Base-by-base conservation (phyloP, 53 echinoderm and acorn worm species). In the Astropecten irregularis region DNA sequence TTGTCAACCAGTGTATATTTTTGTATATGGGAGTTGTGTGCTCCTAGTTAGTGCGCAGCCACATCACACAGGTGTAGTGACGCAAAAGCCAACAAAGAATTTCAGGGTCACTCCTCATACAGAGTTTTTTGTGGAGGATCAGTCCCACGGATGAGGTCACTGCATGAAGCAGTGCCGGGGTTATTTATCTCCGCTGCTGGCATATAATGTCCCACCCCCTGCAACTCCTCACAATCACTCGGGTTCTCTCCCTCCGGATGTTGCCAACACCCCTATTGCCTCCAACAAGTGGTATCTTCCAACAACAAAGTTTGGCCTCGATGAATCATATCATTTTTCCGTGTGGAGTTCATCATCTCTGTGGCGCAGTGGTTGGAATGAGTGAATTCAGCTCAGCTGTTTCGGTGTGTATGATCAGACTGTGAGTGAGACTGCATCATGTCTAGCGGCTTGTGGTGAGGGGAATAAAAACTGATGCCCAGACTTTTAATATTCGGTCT, bases 211-310 rank as follows among this genome's bases (percentile, higher is more conserved):
- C 42, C 42, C 42, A 42, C 11, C 42, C 42, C 42, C 42, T 11
- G 6, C 25, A 7, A 34, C 15, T 34, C 11, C 30, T 15, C 18
- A 36, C 64, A 58, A 2, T 29, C 30, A 20, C 29, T 36, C 64
- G 11, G 20, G 2, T 14, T 20, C 35, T 16, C 35, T 10, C 64
- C 35, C 38, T 15, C 38, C 31, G 79, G 79, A 79, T 79, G 79
- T 79, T 79, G 79, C 79, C 79, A 79, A 79, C 79, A 79, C 79
- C 79, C 79, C 79, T 48, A 42, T 48, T 16, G 63, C 46, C 68
- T 68, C 68, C 79, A 49, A 61, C 60, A 79, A 79, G 79, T 79
- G 79, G 79, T 79, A 79, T 79, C 79, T 79, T 79, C 79, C 79
- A 79, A 79, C 62, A 79, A 62, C 63, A 79, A 61, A 79, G 79